phyloP scores from a whole-genome alignment of 1,140 invertebrate genomes.

The Antheraea pernyi region DNA sequence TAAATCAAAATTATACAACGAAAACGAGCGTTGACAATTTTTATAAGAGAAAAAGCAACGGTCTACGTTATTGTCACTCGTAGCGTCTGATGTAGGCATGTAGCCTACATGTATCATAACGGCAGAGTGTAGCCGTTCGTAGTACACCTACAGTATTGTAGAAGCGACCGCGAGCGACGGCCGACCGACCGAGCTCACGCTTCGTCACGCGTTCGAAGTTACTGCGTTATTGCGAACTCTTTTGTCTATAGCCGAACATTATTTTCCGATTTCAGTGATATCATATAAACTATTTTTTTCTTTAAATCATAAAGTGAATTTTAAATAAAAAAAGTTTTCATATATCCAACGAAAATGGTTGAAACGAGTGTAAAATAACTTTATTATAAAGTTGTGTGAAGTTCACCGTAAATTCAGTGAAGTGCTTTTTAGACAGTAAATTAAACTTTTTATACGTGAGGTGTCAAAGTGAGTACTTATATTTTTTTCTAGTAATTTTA shows the following conservation, averaged over 20 bases:
- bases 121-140: constrained; percentile 10
- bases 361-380: background rate
- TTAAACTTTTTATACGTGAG: background rate
- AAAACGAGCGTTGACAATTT: too few species aligned
- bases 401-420: background rate
- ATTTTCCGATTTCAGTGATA: background rate
- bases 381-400: background rate
- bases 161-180: constrained; percentile 17
- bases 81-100: background rate
- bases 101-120: background rate
- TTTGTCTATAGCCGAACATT: background rate
- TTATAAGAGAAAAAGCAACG: background rate
- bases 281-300: background rate
- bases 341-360: background rate
- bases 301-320: background rate
- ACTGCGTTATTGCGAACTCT: constrained; percentile 8
- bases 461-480: background rate
- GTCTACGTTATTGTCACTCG: background rate
- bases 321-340: background rate
- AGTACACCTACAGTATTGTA: constrained; percentile 23
- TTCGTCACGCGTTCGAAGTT: background rate
- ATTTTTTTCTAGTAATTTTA: background rate
- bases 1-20: too few species aligned
- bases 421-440: background rate
- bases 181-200: constrained; percentile 5